Evolutionary conservation across 2,113 vertebrate genomes (phyloP), one percentile per base, ranked within the genome.

Genomic region (Mesitornis unicolor): DNA sequence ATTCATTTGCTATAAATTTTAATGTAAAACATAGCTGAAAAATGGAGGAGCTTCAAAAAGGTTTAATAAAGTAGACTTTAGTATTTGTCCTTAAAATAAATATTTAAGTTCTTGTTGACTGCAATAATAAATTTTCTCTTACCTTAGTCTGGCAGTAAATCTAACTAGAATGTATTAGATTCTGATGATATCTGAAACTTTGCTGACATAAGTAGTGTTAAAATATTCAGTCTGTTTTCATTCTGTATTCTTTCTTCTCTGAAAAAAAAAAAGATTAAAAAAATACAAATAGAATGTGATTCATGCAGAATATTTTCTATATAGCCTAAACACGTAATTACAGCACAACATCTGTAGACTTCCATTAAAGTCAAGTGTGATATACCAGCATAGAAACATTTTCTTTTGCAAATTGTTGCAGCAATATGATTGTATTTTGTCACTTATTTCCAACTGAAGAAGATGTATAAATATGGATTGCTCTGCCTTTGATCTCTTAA

Each of bases 341-440:
- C 64, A 75, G 56, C 38, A 74, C 31, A 78, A 4, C 16, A 59
- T 88, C 31, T 95, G 7, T 20, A 82, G 45, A 36, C 31, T 70
- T 91, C 53, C 61, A 59, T 96, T 96, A 95, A 59, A 83, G 69
- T 96, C 77, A 96, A 94, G 14, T 68, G 33, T 95, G 38, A 61
- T 53, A 43, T 79, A 56, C 5, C 70, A 76, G 5, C 36, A 36
- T 67, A 24, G 65, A 83, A 83, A 95, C 10, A 5, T 75, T 67
- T 93, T 96, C 74, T 68, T 87, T 82, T 43, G 33, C 43, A 95
- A 93, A 78, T 63, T 70, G 35, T 28, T 76, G 22, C 40, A 56
- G 54, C 8, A 87, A 43, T 64, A 73, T 56, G n/a, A 89, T 21
- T 92, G 93, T 42, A 47, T 59, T 75, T 43, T 82, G 31, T 59